These are phyloP conservation scores for Oeneis ivallda DNA, from an alignment of 2,888 invertebrate species.

Conservation along the genomic window DNA sequence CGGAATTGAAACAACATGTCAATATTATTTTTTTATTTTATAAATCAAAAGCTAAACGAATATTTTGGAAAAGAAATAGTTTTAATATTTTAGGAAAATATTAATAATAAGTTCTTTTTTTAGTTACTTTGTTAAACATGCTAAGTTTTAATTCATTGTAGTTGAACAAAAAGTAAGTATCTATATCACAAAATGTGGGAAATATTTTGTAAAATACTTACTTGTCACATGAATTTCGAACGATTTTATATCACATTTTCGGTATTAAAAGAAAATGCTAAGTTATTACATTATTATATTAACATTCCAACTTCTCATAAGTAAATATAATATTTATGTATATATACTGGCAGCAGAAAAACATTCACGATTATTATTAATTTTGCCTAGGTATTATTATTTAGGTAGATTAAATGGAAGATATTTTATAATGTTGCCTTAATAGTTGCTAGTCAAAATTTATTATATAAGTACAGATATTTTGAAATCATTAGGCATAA, in stretches of 20 bases:
- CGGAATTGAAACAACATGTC: not conserved
- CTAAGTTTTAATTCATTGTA: not conserved
- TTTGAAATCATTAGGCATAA: not conserved
- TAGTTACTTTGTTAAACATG: constrained; percentile 1
- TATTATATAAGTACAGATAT: constrained; percentile 3
- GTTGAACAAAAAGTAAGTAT: too few species aligned
- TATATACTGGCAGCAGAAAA: not conserved
- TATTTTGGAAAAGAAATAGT: too few species aligned
- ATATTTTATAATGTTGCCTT: constrained; percentile 58
- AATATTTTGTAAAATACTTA: constrained; percentile 2
- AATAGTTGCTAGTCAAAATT: constrained; percentile 60
- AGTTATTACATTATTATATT: constrained; percentile 4
- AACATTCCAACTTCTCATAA: constrained; percentile 10
- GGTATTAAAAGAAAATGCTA: constrained; percentile 15
- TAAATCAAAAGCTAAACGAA: not conserved
- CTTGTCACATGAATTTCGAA: not conserved
- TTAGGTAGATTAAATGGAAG: not conserved
- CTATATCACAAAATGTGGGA: too few species aligned
- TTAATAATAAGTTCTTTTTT: not conserved
- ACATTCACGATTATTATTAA: not conserved
- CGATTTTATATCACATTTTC: constrained; percentile 5
- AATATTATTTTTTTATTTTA: not conserved
- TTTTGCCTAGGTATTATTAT: not conserved
- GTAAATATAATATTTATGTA: not conserved
- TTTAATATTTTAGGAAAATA: too few species aligned